phyloP scores from a whole-genome alignment of 2,888 invertebrate genomes.

The Odontocolon sp. region DNA sequence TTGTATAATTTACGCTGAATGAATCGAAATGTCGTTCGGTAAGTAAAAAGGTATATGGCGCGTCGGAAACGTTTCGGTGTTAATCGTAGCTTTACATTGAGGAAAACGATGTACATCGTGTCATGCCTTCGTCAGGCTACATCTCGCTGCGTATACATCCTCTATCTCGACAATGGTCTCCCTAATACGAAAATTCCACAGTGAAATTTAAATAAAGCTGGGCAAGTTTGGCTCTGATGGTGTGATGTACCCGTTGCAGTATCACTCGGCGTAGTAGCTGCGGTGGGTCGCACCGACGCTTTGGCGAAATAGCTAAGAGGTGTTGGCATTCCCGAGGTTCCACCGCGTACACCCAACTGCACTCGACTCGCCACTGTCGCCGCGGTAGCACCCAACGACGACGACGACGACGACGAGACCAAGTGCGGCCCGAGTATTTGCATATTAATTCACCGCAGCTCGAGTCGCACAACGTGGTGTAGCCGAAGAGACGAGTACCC shows the following conservation, averaged over 20 bases:
- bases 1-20: background rate
- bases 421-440: conserved; percentile 66
- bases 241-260: background rate
- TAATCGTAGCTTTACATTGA: background rate
- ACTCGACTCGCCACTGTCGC: conserved; percentile 54
- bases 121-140: conserved; percentile 31
- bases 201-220: conserved; percentile 76
- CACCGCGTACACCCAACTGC: conserved; percentile 43
- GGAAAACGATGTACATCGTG: conserved; percentile 13
- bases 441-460: conserved; percentile 69
- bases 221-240: conserved; percentile 63
- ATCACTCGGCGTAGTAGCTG: conserved; percentile 17
- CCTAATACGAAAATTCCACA: conserved; percentile 72
- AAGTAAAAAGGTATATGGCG: background rate
- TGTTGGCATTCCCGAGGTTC: conserved; percentile 64
- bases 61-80: conserved; percentile 12
- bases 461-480: conserved; percentile 26
- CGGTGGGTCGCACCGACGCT: conserved; percentile 56
- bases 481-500: conserved; percentile 39
- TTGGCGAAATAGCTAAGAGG: conserved; percentile 63
- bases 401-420: conserved; percentile 35
- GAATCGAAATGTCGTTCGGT: background rate
- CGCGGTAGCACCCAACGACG: conserved; percentile 27
- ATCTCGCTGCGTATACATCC: background rate
- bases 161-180: conserved; percentile 59